These are phyloP conservation scores for Stenichneumon culpator DNA, from an alignment of 2,888 invertebrate species.

Conservation along the genomic window DNA sequence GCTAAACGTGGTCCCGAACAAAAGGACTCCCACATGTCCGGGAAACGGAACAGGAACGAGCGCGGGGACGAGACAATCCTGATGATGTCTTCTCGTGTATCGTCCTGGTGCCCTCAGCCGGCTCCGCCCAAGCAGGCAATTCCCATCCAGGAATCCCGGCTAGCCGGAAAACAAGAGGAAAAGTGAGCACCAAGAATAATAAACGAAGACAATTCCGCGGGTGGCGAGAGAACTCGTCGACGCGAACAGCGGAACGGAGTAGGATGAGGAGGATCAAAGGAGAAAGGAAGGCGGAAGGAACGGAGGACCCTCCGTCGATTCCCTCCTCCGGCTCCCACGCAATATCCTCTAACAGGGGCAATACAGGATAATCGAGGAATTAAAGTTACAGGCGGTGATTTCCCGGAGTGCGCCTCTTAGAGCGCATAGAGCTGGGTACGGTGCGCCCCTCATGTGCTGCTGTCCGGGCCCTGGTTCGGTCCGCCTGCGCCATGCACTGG, in stretches of 20 bases:
- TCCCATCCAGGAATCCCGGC: slow-evolving; percentile 22
- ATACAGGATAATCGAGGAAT: slow-evolving; percentile 83
- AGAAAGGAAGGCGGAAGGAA: slow-evolving; percentile 41
- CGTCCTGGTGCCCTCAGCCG: neutral
- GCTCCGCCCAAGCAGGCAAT: neutral
- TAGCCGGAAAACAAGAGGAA: slow-evolving; percentile 24
- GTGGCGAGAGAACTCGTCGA: neutral
- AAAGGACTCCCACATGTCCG: neutral
- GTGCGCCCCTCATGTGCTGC: slow-evolving; percentile 29
- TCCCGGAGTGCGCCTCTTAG: slow-evolving; percentile 71
- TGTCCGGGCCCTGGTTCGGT: neutral
- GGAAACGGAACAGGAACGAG: slow-evolving; percentile 9
- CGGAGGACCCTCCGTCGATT: neutral
- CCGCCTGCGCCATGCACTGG: neutral
- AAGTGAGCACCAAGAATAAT: slow-evolving; percentile 35
- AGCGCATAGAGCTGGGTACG: slow-evolving; percentile 51
- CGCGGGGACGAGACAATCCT: slow-evolving; percentile 15
- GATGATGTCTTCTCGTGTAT: slow-evolving; percentile 16
- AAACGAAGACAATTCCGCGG: slow-evolving; percentile 18
- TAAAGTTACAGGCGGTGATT: slow-evolving; percentile 82
- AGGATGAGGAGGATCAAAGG: slow-evolving; percentile 24
- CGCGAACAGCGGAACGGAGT: neutral
- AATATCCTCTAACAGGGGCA: slow-evolving; percentile 82
- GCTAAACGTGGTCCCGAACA: slow-evolving; percentile 9
- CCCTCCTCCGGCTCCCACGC: slow-evolving; percentile 63